Evolutionary conservation across 92 coral and sea anemone genomes (phyloP).

Genomic region (Porites evermanni): DNA sequence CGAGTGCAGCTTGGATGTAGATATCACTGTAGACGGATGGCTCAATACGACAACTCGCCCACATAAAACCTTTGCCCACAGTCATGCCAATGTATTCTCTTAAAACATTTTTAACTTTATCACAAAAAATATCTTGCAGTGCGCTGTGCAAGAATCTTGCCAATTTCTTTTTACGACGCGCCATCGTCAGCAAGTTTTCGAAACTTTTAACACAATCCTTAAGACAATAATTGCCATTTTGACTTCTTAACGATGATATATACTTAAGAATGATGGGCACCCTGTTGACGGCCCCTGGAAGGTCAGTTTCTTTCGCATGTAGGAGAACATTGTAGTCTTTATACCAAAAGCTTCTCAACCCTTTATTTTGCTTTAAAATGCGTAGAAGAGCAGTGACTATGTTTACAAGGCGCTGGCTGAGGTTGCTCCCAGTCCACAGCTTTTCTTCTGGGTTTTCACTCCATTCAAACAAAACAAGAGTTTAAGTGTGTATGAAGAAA

Average conservation of each 20-base stretch:
- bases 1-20: background rate
- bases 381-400: background rate
- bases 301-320: too few relatives aligned
- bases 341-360: slow-evolving; percentile 1
- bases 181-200: background rate
- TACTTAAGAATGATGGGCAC: background rate
- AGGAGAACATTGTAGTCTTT: background rate
- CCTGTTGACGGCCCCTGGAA: background rate
- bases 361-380: background rate
- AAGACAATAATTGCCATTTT: background rate
- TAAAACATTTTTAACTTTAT: too few relatives aligned
- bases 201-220: background rate
- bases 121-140: background rate
- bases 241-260: background rate
- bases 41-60: background rate
- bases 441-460: slow-evolving; percentile 1
- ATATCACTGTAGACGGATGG: background rate
- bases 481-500: slow-evolving; percentile 32
- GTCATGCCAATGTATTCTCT: too few relatives aligned
- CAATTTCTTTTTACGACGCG: background rate
- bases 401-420: background rate
- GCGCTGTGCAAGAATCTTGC: background rate
- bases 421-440: background rate
- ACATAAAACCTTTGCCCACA: too few relatives aligned
- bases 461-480: slow-evolving; percentile 44